Evolutionary conservation across 2,797 vertebrate genomes (phyloP).

Genomic region (Protonibea diacanthus): DNA sequence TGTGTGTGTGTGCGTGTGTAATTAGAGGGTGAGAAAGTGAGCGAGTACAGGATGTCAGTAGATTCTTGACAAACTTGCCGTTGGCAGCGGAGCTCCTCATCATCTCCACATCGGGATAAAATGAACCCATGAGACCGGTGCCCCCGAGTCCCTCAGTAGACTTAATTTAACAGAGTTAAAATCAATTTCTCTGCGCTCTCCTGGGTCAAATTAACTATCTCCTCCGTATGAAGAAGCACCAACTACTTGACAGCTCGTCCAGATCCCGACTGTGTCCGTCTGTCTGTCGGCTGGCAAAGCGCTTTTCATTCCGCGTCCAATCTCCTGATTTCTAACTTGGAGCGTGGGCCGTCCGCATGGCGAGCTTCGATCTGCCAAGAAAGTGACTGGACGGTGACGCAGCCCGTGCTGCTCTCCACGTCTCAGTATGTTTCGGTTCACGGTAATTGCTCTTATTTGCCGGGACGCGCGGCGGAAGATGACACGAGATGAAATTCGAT

Average conservation of each 20-base stretch:
- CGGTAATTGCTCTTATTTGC: slow-evolving; percentile 68
- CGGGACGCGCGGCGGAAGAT: slow-evolving; percentile 38
- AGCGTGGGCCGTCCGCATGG: slow-evolving; percentile 49
- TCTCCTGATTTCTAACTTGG: slow-evolving; percentile 49
- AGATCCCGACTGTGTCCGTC: slow-evolving; percentile 61
- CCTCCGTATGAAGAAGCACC: slow-evolving; percentile 66
- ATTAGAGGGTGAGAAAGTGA: slow-evolving; percentile 63
- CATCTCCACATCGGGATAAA: slow-evolving; percentile 72
- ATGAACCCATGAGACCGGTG: slow-evolving; percentile 67
- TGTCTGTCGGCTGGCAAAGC: slow-evolving; percentile 60
- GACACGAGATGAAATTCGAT: slow-evolving; percentile 50
- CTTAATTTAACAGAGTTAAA: slow-evolving; percentile 81
- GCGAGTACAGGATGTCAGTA: slow-evolving; percentile 54
- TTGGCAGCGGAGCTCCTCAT: slow-evolving; percentile 73
- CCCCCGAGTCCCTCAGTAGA: slow-evolving; percentile 72
- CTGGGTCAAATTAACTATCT: slow-evolving; percentile 72
- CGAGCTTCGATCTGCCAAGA: slow-evolving; percentile 56
- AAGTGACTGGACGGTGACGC: slow-evolving; percentile 41
- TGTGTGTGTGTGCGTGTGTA: slow-evolving; percentile 33
- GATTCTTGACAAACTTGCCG: slow-evolving; percentile 71
- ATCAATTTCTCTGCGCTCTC: slow-evolving; percentile 75
- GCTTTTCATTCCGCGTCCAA: slow-evolving; percentile 54
- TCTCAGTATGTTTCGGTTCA: slow-evolving; percentile 53
- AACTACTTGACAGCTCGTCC: slow-evolving; percentile 70
- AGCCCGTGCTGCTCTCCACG: slow-evolving; percentile 16